Base-by-base conservation (phyloP, 2,888 invertebrate species). In the Cylloceria caligata region DNA sequence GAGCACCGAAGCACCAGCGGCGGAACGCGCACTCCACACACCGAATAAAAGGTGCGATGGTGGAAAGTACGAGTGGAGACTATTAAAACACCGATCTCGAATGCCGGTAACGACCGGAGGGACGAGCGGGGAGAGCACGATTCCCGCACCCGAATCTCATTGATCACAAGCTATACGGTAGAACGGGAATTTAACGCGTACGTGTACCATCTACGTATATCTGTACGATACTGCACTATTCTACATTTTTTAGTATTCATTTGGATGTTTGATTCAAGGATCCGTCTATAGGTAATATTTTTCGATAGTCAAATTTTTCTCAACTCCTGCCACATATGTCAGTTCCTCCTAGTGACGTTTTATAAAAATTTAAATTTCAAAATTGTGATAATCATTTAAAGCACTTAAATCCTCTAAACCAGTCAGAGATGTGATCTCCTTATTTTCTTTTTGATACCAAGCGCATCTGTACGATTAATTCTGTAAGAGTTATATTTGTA, bases 31-130 rank as follows among this genome's bases (percentile, higher is more conserved):
- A 27, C 49, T 49, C 55, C 65, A 60, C 62, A 60, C 73, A 67
- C 11, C 74, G 72, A 83, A 81, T 83, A 76, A 81, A 81, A 83
- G 78, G 73, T 76, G 76, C 83, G 65, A 83, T 60, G 74, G 60
- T 47, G 68, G 67, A 80, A 83, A 83, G 80, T 81, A 83, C 81
- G 83, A 79, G 78, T 49, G 64, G 72, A 78, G 83, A 83, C 75
- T 72, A 72, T 78, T 80, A 79, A 80, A 77, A 80, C 81, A 76
- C 78, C 80, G 81, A 73, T 81, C 77, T 81, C 78, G 77, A 81
- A 81, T 73, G 77, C 81, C 64, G 64, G 81, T 81, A 81, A 81
- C 81, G 73, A 81, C 76, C 76, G 27, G 47, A 72, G 73, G 81
- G 77, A 78, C 60, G 67, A 45, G 67, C 27, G 72, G 39, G 39